Base-by-base conservation (phyloP, 2,113 vertebrate species). In the Etia nguti region DNA sequence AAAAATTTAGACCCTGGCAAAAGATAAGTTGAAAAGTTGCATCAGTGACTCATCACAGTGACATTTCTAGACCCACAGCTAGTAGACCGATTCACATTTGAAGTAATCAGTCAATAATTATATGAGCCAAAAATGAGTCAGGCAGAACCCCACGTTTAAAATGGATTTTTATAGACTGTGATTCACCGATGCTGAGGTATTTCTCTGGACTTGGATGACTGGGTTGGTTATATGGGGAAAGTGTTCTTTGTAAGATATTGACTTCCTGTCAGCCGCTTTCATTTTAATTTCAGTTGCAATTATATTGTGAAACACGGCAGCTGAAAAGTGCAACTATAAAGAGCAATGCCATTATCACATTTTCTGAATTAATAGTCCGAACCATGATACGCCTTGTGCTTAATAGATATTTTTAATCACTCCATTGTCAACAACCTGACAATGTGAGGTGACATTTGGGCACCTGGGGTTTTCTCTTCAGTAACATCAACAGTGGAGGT, bases 1-100 rank as follows among this genome's bases (percentile, higher is more conserved):
- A 38, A 20, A 84, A 26, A 9, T 54, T 75, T 77, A 38, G 9
- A 31, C 6, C 3, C 83, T 46, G 24, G 48, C n/a, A 70, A 36
- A 13, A 43, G 29, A 20, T 6, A 46, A n/a, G 46, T 73, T 22
- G 24, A 59, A 65, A 79, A 38, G 31, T 10, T 60, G 50, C 13
- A 41, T 81, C n/a, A 38, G 57, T 86, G 89, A 93, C 79, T 93
- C 86, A 86, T 84, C 56, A 9, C n/a, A 8, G 65, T 82, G 89
- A 86, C 81, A 87, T 87, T 92, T 91, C 24, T 79, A 10, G 77
- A 59, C 54, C 41, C 57, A 22, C 73, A 22, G 48, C 86, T 43
- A 65, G 57, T 86, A 4, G 68, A 70, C 59, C 20, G 88, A 92
- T 86, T 94, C 91, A 89, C 70, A 1, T 41, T 65, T 86, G 65